A percentile compares a stretch with the other conserved stretches of the same genome.
Evolutionary conservation across 2,797 vertebrate species (phyloP).

Genomic region (Pangasius macronema): DNA sequence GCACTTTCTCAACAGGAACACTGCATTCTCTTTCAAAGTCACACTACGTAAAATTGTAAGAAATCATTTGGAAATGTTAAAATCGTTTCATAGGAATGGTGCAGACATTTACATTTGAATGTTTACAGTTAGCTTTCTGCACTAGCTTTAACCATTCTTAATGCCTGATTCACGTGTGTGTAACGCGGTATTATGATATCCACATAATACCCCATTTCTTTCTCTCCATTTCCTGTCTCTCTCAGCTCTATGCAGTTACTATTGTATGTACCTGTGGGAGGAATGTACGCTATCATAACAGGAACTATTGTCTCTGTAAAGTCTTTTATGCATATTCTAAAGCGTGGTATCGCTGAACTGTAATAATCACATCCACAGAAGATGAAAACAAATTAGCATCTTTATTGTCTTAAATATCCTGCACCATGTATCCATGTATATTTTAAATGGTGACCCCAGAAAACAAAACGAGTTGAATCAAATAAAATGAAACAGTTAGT

Average conservation of each 20-base stretch:
- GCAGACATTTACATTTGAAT: neutral
- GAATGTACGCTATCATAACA: neutral
- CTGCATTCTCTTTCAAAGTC: neutral
- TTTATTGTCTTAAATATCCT: neutral
- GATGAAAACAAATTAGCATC: neutral
- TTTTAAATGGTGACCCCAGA: neutral
- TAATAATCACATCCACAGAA: neutral
- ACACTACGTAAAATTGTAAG: conserved; percentile 23
- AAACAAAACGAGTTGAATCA: neutral
- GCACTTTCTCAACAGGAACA: conserved; percentile 33
- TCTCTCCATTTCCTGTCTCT: neutral
- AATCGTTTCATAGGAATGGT: neutral
- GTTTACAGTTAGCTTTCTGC: neutral
- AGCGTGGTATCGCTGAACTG: neutral
- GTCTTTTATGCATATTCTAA: neutral
- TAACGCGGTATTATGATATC: neutral
- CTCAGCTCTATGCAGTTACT: neutral
- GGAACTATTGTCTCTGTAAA: neutral
- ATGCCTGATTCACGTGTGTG: neutral
- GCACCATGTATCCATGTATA: neutral
- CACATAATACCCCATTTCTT: neutral
- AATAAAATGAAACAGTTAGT: neutral
- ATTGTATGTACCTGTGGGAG: neutral
- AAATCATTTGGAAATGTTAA: conserved; percentile 12
- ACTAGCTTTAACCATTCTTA: neutral